These are phyloP conservation scores for Habropoda laboriosa DNA, from an alignment of 1,140 invertebrate species.

Conservation along the genomic window DNA sequence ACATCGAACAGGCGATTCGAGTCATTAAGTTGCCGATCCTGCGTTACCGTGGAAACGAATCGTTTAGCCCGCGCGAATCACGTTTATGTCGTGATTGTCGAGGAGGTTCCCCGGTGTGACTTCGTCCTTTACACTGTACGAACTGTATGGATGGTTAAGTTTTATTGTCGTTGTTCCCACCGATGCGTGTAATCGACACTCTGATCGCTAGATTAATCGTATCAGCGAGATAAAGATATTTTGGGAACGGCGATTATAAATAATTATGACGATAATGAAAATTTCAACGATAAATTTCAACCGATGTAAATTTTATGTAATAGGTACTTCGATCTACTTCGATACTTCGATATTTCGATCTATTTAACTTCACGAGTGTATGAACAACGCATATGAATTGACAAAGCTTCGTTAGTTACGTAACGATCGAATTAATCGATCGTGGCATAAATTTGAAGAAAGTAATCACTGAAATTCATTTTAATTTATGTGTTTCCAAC, in stretches of 20 bases:
- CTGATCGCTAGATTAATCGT: background rate
- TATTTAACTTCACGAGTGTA: no score
- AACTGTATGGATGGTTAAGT: background rate
- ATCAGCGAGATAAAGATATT: background rate
- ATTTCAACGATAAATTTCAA: no score
- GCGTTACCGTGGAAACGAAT: background rate
- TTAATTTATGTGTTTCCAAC: background rate
- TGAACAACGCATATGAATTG: no score
- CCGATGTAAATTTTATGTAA: no score
- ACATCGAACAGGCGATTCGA: constrained; percentile 15
- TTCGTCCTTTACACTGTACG: background rate
- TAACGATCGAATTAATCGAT: no score
- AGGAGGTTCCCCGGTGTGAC: no score
- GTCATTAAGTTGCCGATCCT: constrained; percentile 17
- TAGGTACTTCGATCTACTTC: no score
- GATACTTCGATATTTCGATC: no score
- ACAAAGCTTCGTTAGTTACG: no score
- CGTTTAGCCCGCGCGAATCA: background rate
- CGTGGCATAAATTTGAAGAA: no score
- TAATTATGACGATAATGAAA: no score
- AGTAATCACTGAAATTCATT: constrained; percentile 1
- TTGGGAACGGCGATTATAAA: background rate
- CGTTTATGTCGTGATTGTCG: background rate
- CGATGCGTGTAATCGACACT: background rate
- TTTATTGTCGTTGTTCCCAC: background rate